Conservation (phyloP, 2,113 vertebrate genomes). For the Corydoras maculifer region DNA sequence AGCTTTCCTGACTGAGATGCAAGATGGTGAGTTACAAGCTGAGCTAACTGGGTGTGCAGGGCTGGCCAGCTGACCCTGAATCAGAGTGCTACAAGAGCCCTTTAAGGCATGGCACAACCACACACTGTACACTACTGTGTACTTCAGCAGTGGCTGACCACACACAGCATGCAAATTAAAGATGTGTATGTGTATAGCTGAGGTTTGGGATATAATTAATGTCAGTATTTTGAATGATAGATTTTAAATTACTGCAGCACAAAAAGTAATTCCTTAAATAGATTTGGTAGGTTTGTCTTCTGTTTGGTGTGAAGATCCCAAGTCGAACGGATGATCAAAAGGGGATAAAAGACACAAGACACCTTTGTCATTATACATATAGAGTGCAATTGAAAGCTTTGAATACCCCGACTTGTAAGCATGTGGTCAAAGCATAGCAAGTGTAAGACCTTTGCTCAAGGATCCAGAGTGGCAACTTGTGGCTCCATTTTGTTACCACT, state of each 20-base stretch:
- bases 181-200: not conserved
- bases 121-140: not conserved
- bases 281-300: conserved; percentile 1
- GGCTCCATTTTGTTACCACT: too few species aligned
- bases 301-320: conserved; percentile 2
- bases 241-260: not conserved
- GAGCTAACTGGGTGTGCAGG: not conserved
- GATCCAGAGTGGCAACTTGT: too few species aligned
- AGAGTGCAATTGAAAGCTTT: too few species aligned
- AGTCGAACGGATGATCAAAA: not conserved
- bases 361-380: too few species aligned
- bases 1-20: conserved; percentile 29
- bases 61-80: conserved; percentile 16
- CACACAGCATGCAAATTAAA: conserved; percentile 10
- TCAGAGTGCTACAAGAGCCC: conserved; percentile 3
- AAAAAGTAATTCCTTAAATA: conserved; percentile 1
- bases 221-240: not conserved
- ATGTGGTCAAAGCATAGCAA: too few species aligned
- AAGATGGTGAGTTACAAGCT: not conserved
- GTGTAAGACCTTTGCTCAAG: too few species aligned
- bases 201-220: not conserved
- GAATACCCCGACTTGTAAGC: too few species aligned
- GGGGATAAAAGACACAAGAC: not conserved
- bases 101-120: not conserved
- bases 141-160: not conserved